Evolutionary conservation across 2,888 invertebrate genomes (phyloP).

Genomic region (Augochlorella aurata): DNA sequence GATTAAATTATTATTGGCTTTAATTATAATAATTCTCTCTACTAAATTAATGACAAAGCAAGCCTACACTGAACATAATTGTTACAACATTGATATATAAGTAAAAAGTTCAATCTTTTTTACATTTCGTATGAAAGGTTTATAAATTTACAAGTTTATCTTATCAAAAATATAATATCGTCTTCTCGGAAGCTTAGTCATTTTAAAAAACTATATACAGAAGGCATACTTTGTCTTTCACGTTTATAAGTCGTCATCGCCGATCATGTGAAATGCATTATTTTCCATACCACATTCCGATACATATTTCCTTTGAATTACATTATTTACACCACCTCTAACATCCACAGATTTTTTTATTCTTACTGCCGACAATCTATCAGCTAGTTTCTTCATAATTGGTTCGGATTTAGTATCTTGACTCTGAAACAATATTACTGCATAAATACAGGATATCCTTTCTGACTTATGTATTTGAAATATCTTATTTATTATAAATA

Average conservation of each 20-base stretch:
- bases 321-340: slow-evolving; percentile 55
- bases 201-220: slow-evolving; percentile 22
- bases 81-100: slow-evolving; percentile 29
- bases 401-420: slow-evolving; percentile 82
- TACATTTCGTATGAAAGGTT: slow-evolving; percentile 1
- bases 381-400: slow-evolving; percentile 89
- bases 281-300: slow-evolving; percentile 89
- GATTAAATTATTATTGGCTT: slow-evolving; percentile 3
- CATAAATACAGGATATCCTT: not conserved
- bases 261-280: slow-evolving; percentile 96
- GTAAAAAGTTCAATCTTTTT: not conserved
- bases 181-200: slow-evolving; percentile 14
- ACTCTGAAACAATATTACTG: slow-evolving; percentile 47
- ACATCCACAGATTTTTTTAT: slow-evolving; percentile 84
- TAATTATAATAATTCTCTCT: slow-evolving; percentile 2
- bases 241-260: slow-evolving; percentile 93
- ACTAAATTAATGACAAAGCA: slow-evolving; percentile 3
- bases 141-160: slow-evolving; percentile 25
- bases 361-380: slow-evolving; percentile 87
- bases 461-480: not conserved
- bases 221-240: slow-evolving; percentile 28
- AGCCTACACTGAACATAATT: slow-evolving; percentile 10
- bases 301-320: slow-evolving; percentile 67
- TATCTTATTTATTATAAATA: not conserved
- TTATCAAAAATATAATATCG: slow-evolving; percentile 50